Conservation (phyloP, 1,140 invertebrate species). For the Panulirus ornatus region DNA sequence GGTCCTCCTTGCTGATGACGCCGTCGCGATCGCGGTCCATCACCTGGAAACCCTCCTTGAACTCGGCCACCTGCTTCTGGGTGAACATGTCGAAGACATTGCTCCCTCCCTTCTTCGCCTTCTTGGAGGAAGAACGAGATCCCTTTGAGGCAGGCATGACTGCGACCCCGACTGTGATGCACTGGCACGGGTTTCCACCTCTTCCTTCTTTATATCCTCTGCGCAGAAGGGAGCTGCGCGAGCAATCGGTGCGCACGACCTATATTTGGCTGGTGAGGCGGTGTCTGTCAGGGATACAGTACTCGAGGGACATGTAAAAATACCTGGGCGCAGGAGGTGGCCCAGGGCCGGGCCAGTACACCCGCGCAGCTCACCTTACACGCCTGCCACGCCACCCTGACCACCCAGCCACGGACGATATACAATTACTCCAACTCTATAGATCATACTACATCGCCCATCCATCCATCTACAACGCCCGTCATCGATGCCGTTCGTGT, state of each 20-base stretch:
- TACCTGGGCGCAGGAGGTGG: conserved; percentile 49
- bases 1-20: conserved; percentile 63
- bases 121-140: conserved; percentile 73
- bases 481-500: too few species aligned
- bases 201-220: conserved; percentile 62
- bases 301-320: conserved; percentile 46
- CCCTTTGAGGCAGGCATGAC: conserved; percentile 69
- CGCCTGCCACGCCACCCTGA: conserved; percentile 5
- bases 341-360: conserved; percentile 7
- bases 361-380: conserved; percentile 52
- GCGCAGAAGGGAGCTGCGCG: conserved; percentile 49
- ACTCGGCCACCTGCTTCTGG: conserved; percentile 93
- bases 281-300: conserved; percentile 33
- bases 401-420: background rate
- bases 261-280: conserved; percentile 59
- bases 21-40: conserved; percentile 91
- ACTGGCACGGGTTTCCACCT: conserved; percentile 43
- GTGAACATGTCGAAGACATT: conserved; percentile 98
- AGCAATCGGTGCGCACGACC: conserved; percentile 46
- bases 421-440: background rate
- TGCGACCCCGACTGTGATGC: conserved; percentile 66
- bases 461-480: too few species aligned
- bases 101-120: conserved; percentile 82
- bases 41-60: conserved; percentile 92
- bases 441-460: too few species aligned